These are phyloP conservation scores for Tineola bisselliella DNA, from an alignment of 2,888 invertebrate genomes.

Conservation along the genomic window DNA sequence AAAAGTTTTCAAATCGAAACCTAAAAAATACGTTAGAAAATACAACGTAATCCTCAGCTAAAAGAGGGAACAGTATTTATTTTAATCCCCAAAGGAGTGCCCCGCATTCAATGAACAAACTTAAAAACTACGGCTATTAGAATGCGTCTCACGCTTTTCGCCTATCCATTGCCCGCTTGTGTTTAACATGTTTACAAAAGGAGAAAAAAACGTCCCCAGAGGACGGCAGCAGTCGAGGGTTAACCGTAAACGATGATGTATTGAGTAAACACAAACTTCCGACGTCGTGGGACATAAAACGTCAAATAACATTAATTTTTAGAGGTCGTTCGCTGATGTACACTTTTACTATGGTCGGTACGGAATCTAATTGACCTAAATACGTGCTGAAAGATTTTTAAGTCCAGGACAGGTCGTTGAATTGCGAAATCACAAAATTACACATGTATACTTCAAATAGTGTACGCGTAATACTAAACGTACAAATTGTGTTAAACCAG, in stretches of 20 bases:
- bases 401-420: too few relatives aligned
- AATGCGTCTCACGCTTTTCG: not conserved
- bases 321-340: not conserved
- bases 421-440: too few relatives aligned
- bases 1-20: too few relatives aligned
- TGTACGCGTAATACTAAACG: too few relatives aligned
- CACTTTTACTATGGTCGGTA: not conserved
- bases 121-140: not conserved
- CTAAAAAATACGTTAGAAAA: too few relatives aligned
- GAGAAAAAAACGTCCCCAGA: not conserved
- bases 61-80: not conserved
- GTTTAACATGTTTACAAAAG: conserved; percentile 13
- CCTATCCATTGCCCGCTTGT: conserved; percentile 7
- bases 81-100: not conserved
- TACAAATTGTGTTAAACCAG: too few relatives aligned
- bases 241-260: conserved; percentile 18
- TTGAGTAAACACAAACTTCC: conserved; percentile 18
- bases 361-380: too few relatives aligned
- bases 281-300: conserved; percentile 13
- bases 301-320: conserved; percentile 1
- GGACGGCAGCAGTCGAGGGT: conserved; percentile 8
- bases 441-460: too few relatives aligned
- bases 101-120: not conserved
- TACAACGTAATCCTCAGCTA: too few relatives aligned
- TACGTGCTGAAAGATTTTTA: too few relatives aligned